phyloP scores from a whole-genome alignment of 2,888 invertebrate genomes.

The Diploptera punctata region DNA sequence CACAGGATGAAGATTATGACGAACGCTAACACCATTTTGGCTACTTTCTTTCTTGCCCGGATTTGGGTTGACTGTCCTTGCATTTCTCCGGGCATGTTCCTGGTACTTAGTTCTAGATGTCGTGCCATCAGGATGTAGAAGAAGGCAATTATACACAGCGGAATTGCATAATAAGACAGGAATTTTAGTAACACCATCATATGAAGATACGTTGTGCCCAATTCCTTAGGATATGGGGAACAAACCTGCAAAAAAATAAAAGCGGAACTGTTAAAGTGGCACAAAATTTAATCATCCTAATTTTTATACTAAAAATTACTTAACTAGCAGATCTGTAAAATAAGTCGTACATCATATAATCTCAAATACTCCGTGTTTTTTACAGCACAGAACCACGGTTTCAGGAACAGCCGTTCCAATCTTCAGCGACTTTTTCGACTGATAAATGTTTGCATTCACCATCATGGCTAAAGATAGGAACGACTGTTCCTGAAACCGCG shows the following conservation, averaged over 20 bases:
- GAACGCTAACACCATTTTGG: conserved; percentile 90
- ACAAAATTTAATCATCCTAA: too few relatives aligned
- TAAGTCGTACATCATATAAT: too few relatives aligned
- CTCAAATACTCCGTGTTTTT: too few relatives aligned
- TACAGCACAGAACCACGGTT: too few relatives aligned
- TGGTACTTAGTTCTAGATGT: conserved; percentile 80
- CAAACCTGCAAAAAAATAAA: conserved; percentile 54
- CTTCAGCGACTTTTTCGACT: too few relatives aligned
- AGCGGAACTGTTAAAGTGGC: too few relatives aligned
- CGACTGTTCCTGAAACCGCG: too few relatives aligned
- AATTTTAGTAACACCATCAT: conserved; percentile 66
- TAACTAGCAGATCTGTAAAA: too few relatives aligned
- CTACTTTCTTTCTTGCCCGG: conserved; percentile 61
- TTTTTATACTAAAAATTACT: too few relatives aligned
- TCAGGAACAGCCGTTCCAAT: too few relatives aligned
- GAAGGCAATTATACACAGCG: conserved; percentile 81
- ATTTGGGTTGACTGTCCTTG: conserved; percentile 70
- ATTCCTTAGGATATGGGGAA: conserved; percentile 69
- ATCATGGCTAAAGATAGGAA: too few relatives aligned
- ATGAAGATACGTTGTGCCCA: conserved; percentile 55
- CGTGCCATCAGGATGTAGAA: conserved; percentile 93
- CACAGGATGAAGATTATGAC: conserved; percentile 90
- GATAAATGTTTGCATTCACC: too few relatives aligned
- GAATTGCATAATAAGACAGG: conserved; percentile 83
- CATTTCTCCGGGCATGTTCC: conserved; percentile 83